These are phyloP conservation scores for Sesia apiformis DNA, from an alignment of 2,888 invertebrate species.

Conservation along the genomic window DNA sequence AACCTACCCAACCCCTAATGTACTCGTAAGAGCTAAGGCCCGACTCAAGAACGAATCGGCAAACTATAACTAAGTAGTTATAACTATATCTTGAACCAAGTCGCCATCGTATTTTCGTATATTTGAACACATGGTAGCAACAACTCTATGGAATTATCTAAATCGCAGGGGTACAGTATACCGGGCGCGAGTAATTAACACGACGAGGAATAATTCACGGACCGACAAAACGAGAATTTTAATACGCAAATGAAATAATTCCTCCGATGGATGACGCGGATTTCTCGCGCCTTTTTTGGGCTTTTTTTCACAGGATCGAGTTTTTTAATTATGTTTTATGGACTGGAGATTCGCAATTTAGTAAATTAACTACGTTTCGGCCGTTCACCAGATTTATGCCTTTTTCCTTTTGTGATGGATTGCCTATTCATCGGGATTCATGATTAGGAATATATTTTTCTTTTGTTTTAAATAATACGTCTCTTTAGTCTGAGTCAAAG, in stretches of 20 bases:
- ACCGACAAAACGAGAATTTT: slow-evolving; percentile 70
- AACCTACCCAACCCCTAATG: too few relatives aligned
- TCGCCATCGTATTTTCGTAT: too few relatives aligned
- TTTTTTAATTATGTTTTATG: slow-evolving; percentile 72
- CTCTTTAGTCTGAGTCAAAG: too few relatives aligned
- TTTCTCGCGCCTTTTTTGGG: slow-evolving; percentile 45
- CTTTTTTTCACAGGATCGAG: slow-evolving; percentile 51
- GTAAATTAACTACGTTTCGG: slow-evolving; percentile 58
- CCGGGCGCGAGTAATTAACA: slow-evolving; percentile 59
- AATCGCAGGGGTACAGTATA: slow-evolving; percentile 50
- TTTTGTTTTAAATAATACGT: too few relatives aligned
- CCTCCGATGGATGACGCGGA: slow-evolving; percentile 69
- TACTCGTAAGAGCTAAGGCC: too few relatives aligned
- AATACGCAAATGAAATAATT: slow-evolving; percentile 73
- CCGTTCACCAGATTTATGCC: slow-evolving; percentile 23
- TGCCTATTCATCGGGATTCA: slow-evolving; percentile 5
- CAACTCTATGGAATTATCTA: slow-evolving; percentile 16
- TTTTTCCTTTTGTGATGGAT: slow-evolving; percentile 22
- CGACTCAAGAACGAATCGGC: too few relatives aligned
- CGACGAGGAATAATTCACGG: slow-evolving; percentile 61
- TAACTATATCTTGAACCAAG: too few relatives aligned
- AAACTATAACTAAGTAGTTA: too few relatives aligned
- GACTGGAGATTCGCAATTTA: slow-evolving; percentile 65
- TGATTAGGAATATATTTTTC: too few relatives aligned
- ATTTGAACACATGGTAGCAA: too few relatives aligned